Conservation (phyloP, 1,140 invertebrate species). For the Musca vetustissima region DNA sequence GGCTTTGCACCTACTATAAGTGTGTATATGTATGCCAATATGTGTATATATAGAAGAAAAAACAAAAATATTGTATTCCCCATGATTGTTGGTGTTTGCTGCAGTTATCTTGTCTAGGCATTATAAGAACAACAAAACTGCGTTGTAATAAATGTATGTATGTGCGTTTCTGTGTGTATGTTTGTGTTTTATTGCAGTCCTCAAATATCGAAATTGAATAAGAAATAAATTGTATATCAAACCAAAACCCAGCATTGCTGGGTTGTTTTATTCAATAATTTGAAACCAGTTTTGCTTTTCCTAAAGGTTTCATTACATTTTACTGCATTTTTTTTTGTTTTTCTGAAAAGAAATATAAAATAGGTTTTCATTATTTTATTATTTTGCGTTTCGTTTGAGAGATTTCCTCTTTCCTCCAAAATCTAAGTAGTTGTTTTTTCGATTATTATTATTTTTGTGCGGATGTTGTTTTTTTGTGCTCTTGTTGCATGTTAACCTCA, state of each 20-base stretch:
- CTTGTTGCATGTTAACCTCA: conserved; percentile 2
- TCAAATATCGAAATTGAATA: conserved; percentile 3
- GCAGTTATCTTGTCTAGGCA: conserved; percentile 6
- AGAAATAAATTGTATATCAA: neutral
- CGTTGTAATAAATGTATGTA: conserved; percentile 19
- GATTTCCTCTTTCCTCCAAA: neutral
- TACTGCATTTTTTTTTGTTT: neutral
- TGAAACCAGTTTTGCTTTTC: no score
- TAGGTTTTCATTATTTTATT: neutral
- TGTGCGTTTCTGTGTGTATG: neutral
- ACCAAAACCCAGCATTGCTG: neutral
- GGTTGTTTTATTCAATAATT: no score
- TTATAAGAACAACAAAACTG: conserved; percentile 7
- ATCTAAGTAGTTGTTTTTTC: neutral
- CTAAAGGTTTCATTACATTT: conserved; percentile 3
- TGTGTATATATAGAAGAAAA: no score
- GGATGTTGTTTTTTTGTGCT: neutral
- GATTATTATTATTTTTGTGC: neutral
- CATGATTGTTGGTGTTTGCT: no score
- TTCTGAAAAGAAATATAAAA: neutral
- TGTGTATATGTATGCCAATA: conserved; percentile 2
- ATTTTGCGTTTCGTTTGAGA: neutral
- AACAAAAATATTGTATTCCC: conserved; percentile 20
- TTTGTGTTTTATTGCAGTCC: neutral
- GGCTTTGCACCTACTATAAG: neutral